phyloP scores from a whole-genome alignment of 2,113 vertebrate species.

The Labrus mixtus region DNA sequence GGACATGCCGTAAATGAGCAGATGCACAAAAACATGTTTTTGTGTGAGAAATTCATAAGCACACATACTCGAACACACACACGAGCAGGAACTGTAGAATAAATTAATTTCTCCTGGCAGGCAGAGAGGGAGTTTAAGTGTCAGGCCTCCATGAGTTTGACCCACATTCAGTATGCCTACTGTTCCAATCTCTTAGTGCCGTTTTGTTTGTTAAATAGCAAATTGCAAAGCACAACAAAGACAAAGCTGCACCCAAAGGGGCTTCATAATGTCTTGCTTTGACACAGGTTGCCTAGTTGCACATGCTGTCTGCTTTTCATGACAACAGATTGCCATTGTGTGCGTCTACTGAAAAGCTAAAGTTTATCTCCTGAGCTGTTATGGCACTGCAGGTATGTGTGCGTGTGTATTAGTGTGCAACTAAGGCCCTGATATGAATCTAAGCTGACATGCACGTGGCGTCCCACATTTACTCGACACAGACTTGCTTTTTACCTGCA shows the following conservation, averaged over 20 bases:
- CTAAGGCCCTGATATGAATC: background rate
- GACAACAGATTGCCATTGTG: slow-evolving; percentile 15
- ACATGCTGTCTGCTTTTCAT: slow-evolving; percentile 21
- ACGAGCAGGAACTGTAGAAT: slow-evolving; percentile 3
- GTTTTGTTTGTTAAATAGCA: slow-evolving; percentile 19
- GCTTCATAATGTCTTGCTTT: slow-evolving; percentile 7
- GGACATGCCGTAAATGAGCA: slow-evolving; percentile 11
- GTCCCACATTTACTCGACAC: slow-evolving; percentile 3
- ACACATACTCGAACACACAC: background rate
- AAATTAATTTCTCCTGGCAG: slow-evolving; percentile 18
- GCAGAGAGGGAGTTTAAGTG: slow-evolving; percentile 9
- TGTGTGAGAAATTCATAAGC: background rate
- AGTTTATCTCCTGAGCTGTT: background rate
- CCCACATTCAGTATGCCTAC: slow-evolving; percentile 56
- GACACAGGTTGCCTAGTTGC: slow-evolving; percentile 28
- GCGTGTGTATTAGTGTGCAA: background rate
- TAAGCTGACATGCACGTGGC: slow-evolving; percentile 28
- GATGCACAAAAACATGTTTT: slow-evolving; percentile 15
- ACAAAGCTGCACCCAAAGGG: background rate
- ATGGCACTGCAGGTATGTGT: background rate
- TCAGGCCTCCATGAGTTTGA: slow-evolving; percentile 36
- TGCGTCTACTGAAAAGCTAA: background rate
- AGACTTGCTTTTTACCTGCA: slow-evolving; percentile 23
- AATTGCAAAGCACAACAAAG: background rate
- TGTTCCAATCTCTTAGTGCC: slow-evolving; percentile 32